Evolutionary conservation across 2,113 vertebrate genomes (phyloP).

Genomic region (rabbit (Oryctolagus cuniculus)): DNA sequence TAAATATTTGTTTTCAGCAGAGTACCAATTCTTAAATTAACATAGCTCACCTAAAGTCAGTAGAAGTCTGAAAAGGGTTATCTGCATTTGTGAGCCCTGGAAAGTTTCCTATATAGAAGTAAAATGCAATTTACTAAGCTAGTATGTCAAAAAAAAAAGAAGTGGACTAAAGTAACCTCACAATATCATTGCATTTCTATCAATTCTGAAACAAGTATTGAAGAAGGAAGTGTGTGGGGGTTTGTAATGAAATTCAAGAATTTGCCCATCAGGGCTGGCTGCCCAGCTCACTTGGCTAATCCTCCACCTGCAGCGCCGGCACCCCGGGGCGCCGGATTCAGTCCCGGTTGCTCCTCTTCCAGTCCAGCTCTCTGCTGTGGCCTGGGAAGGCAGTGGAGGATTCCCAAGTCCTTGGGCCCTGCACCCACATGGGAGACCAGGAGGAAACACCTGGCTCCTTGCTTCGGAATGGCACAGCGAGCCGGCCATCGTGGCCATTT

Average conservation of each 20-base stretch:
- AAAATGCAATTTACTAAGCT: neutral
- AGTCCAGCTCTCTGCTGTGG: no score
- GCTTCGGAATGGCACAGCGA: no score
- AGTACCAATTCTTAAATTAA: neutral
- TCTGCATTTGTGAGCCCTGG: neutral
- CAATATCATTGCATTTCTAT: neutral
- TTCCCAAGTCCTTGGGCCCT: no score
- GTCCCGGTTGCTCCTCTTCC: no score
- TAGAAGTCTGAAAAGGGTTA: neutral
- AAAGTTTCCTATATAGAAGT: neutral
- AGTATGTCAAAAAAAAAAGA: constrained; percentile 4
- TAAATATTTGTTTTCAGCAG: neutral
- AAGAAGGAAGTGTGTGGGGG: neutral
- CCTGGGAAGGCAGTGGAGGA: no score
- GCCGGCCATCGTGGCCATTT: no score
- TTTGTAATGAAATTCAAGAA: constrained; percentile 47
- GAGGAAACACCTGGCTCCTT: no score
- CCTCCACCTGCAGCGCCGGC: no score
- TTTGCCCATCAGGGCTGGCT: no score
- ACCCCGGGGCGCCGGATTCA: no score
- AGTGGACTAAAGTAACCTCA: neutral
- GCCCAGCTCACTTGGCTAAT: no score
- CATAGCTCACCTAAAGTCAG: neutral
- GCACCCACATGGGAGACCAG: no score
- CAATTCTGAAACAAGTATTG: constrained; percentile 7